These are phyloP conservation scores for Molorchus minor DNA, from an alignment of 2,888 invertebrate genomes.

Conservation along the genomic window DNA sequence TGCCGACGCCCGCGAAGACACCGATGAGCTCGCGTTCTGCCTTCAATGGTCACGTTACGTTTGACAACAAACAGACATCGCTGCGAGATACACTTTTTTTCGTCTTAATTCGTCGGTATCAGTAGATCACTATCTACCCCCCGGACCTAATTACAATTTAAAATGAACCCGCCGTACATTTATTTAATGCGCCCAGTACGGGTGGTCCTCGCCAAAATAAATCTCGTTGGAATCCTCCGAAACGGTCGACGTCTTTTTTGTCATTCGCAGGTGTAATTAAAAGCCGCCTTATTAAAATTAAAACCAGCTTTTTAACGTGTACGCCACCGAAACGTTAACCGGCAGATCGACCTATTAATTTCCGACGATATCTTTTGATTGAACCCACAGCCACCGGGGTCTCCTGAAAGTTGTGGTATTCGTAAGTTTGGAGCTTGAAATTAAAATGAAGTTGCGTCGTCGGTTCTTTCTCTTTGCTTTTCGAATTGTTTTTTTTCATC, in stretches of 20 bases:
- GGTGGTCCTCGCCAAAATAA: constrained; percentile 30
- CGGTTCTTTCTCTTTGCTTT: too few relatives aligned
- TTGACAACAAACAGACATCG: too few relatives aligned
- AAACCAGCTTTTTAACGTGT: neutral
- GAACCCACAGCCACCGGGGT: neutral
- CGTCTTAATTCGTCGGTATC: constrained; percentile 1
- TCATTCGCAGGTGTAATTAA: constrained; percentile 4
- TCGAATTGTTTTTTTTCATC: too few relatives aligned
- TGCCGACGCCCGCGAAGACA: too few relatives aligned
- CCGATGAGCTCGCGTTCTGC: too few relatives aligned
- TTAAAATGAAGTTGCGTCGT: too few relatives aligned
- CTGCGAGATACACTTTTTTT: neutral
- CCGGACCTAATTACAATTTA: constrained; percentile 38
- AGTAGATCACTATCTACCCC: constrained; percentile 35
- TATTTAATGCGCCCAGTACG: constrained; percentile 12
- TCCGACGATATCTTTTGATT: neutral
- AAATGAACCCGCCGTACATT: constrained; percentile 31
- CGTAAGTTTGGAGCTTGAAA: too few relatives aligned
- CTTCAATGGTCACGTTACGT: too few relatives aligned
- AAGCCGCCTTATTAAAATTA: constrained; percentile 6
- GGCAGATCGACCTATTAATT: neutral
- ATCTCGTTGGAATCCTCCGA: neutral
- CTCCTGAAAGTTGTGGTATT: too few relatives aligned
- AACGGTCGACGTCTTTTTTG: constrained; percentile 4
- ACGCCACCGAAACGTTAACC: neutral